phyloP scores from a whole-genome alignment of 2,888 invertebrate species.

The Thera obeliscata region DNA sequence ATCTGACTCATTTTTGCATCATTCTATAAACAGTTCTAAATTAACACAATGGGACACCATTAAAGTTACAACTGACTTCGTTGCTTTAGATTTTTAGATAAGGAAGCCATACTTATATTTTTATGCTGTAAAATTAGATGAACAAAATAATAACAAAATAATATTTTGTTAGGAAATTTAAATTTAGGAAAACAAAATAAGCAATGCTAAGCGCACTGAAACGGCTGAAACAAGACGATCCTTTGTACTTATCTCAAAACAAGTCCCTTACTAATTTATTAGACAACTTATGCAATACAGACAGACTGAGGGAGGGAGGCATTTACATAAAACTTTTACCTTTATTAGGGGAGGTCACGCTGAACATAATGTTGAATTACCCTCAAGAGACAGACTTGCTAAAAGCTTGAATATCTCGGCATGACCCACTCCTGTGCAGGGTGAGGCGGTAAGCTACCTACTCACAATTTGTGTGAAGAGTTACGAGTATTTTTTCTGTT shows the following conservation, averaged over 20 bases:
- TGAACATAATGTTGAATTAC: constrained; percentile 36
- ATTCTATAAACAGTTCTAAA: too few species aligned
- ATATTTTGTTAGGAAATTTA: too few species aligned
- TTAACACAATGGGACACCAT: too few species aligned
- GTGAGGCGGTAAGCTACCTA: neutral
- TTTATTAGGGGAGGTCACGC: constrained; percentile 43
- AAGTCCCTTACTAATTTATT: constrained; percentile 56
- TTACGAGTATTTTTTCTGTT: neutral
- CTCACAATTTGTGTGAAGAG: neutral
- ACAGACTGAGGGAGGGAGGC: constrained; percentile 45
- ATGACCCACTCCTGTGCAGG: neutral
- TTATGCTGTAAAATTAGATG: too few species aligned
- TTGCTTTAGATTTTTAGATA: too few species aligned
- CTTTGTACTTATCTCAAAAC: constrained; percentile 55
- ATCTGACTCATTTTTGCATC: too few species aligned
- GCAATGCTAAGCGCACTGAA: neutral
- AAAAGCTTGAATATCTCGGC: constrained; percentile 34
- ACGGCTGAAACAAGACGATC: constrained; percentile 38
- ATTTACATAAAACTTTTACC: constrained; percentile 62
- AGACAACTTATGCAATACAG: constrained; percentile 54
- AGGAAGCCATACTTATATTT: too few species aligned
- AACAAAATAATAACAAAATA: too few species aligned
- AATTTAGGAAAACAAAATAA: neutral
- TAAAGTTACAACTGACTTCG: too few species aligned
- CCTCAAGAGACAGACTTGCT: constrained; percentile 34